Percentiles rank a stretch among this genome's conserved stretches.
Evolutionary conservation across 2,113 vertebrate genomes (phyloP).

Genomic region (Leiothrix lutea): DNA sequence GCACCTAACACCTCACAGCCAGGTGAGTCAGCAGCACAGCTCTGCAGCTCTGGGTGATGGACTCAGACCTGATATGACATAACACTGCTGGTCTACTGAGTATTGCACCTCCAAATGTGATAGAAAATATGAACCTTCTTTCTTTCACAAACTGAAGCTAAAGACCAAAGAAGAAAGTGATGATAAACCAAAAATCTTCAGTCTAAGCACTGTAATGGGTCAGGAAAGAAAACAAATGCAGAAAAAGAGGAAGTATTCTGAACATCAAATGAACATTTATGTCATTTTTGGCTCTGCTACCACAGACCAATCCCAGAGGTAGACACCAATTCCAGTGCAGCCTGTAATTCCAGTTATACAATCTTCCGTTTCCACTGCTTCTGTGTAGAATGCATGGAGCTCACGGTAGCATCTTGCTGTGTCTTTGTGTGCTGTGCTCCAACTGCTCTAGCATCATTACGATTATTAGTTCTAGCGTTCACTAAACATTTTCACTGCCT

Average conservation of each 20-base stretch:
- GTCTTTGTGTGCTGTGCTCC: neutral
- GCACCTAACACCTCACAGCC: neutral
- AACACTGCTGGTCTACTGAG: neutral
- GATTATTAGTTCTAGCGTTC: slow-evolving; percentile 21
- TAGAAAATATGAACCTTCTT: neutral
- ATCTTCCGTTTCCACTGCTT: neutral
- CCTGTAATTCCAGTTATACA: slow-evolving; percentile 42
- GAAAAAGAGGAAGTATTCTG: neutral
- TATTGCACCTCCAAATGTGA: neutral
- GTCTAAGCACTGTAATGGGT: neutral
- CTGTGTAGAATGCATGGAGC: neutral
- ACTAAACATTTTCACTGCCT: slow-evolving; percentile 40
- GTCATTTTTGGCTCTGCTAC: slow-evolving; percentile 20
- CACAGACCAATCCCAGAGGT: neutral
- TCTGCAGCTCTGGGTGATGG: neutral
- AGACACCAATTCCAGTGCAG: neutral
- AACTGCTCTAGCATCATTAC: neutral
- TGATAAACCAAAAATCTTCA: neutral
- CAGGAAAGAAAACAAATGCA: neutral
- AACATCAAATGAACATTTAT: neutral
- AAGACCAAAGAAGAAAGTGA: neutral
- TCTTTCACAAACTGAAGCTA: neutral
- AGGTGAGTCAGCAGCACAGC: neutral
- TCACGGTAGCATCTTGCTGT: neutral
- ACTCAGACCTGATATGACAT: neutral